Base-by-base conservation (phyloP, 1,140 invertebrate species). In the Micrasema longulum region DNA sequence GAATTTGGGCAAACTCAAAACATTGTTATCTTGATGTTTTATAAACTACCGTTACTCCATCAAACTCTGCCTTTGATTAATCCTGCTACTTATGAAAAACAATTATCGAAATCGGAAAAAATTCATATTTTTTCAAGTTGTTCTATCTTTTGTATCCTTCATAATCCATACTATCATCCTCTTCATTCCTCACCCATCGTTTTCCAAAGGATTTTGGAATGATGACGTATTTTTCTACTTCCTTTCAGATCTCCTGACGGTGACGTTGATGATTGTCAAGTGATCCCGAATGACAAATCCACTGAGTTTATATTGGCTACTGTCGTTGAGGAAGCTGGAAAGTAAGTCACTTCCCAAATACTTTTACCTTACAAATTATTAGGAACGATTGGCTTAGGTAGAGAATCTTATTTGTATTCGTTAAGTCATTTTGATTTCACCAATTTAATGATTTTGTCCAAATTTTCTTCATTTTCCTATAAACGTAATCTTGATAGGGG, bases 231-330 rank as follows among this genome's bases (percentile, higher is more conserved):
- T 16, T 57, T 38, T 6, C 23, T 60, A 38, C 36, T 38, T 60
- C 35, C 55, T 60, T 60, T 36, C 74, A 76, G 74, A 66, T 76
- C 74, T 41, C 74, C 74, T 14, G 87, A 88, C 18, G 84, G 83
- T 9, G 88, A 87, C 71, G 89, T 87, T 14, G 89, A 91, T 48
- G 91, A 92, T 47, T 93, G 91, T 79, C 91, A 93, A 79, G 91
- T 95, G 73, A 95, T 96, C 76, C 92, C 93, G 11, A 95, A 96
- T 80, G 93, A 95, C 79, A 95, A 93, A 82, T 94, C 93, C 64
- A 93, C 93, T 4, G 93, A 95, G 79, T 95, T 95, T 79, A 95
- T 95, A 82, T 84, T 96, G 69, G 92, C 92, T 3, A 93, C 93
- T 7, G 93, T 95, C 52, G 88, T 89, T 72, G 92, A 95, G 81